These are phyloP conservation scores for Arctia plantaginis DNA, from an alignment of 2,888 invertebrate species.

Conservation along the genomic window DNA sequence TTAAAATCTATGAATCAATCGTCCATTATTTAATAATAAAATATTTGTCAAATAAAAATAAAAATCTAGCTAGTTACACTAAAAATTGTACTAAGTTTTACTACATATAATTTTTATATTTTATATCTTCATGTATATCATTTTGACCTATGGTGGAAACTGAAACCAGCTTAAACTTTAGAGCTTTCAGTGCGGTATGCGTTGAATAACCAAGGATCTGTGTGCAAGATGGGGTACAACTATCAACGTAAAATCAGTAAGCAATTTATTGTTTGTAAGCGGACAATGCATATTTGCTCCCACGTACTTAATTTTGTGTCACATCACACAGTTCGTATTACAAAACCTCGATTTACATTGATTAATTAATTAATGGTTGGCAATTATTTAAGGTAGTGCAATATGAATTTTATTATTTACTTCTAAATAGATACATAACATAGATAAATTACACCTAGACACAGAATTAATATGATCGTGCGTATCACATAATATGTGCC, in stretches of 20 bases:
- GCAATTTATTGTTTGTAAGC: constrained; percentile 70
- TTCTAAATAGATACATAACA: background rate
- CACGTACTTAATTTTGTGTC: constrained; percentile 66
- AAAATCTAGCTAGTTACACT: background rate
- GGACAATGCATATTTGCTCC: constrained; percentile 72
- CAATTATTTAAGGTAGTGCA: background rate
- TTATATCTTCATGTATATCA: no score
- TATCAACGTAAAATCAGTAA: constrained; percentile 68
- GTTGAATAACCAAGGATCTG: constrained; percentile 54
- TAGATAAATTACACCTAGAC: background rate
- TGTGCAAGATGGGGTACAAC: constrained; percentile 44
- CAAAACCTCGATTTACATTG: constrained; percentile 36
- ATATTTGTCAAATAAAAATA: background rate
- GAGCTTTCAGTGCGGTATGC: constrained; percentile 18
- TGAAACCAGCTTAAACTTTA: background rate
- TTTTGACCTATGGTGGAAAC: background rate
- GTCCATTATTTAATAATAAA: no score
- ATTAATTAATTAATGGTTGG: background rate
- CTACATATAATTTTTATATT: no score
- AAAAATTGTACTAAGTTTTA: background rate
- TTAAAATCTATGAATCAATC: background rate
- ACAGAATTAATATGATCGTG: background rate
- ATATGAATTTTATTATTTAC: background rate
- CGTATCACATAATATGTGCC: background rate
- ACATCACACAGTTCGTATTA: constrained; percentile 39